phyloP scores from a whole-genome alignment of 2,113 vertebrate species.

The Trochalopteron elliotii region DNA sequence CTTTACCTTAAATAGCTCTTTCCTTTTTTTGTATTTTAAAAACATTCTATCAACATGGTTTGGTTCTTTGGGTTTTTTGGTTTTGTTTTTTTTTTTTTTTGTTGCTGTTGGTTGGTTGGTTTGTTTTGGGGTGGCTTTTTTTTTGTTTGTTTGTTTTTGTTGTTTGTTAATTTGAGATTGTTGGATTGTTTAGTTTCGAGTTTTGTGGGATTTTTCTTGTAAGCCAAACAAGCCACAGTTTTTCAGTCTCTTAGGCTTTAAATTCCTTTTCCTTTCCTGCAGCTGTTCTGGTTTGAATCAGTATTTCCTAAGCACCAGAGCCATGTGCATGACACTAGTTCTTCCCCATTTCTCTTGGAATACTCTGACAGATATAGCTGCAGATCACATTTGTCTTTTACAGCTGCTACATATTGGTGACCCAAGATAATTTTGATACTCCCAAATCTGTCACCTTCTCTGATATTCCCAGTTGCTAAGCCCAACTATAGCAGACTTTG shows the following conservation, averaged over 20 bases:
- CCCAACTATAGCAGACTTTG: neutral
- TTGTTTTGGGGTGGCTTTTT: neutral
- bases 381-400: conserved; percentile 29
- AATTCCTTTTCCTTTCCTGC: neutral
- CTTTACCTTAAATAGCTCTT: neutral
- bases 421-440: conserved; percentile 2
- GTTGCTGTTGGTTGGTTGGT: no score
- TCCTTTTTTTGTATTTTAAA: neutral
- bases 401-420: conserved; percentile 9
- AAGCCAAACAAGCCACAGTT: neutral
- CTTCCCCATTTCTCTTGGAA: conserved; percentile 1
- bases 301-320: neutral
- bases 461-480: neutral
- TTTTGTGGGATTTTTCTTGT: neutral
- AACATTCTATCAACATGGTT: neutral
- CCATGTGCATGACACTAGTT: neutral
- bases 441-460: conserved; percentile 18
- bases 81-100: no score
- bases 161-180: neutral
- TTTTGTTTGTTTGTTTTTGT: neutral
- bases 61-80: neutral
- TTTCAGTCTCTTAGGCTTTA: neutral
- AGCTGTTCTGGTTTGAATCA: conserved; percentile 12
- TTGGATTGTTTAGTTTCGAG: neutral
- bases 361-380: conserved; percentile 1